Conservation (phyloP, 1,140 invertebrate species). For the Ectropis grisescens region DNA sequence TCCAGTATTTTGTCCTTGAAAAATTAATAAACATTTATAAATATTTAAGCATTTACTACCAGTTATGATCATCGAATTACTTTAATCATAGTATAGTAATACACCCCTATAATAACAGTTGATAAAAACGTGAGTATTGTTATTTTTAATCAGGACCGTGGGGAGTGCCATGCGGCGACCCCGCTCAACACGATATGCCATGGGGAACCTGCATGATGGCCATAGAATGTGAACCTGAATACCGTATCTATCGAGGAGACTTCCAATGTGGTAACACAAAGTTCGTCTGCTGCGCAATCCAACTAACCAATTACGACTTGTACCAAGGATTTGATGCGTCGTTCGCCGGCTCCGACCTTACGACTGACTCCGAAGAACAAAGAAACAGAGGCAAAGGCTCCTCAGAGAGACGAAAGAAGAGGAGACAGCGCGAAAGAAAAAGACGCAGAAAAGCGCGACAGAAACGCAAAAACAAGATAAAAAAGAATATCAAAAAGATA, state of each 20-base stretch:
- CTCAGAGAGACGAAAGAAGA: slow-evolving; percentile 11
- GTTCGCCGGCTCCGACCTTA: slow-evolving; percentile 32
- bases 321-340: slow-evolving; percentile 45
- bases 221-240: slow-evolving; percentile 47
- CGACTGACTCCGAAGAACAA: slow-evolving; percentile 33
- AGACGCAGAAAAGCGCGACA: slow-evolving; percentile 26
- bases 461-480: slow-evolving; percentile 39
- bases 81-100: too few species aligned
- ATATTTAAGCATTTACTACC: neutral
- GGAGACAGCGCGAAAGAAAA: slow-evolving; percentile 14
- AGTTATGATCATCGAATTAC: neutral
- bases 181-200: slow-evolving; percentile 42
- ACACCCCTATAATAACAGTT: too few species aligned
- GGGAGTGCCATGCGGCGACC: slow-evolving; percentile 56
- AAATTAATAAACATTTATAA: neutral
- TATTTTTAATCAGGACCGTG: slow-evolving; percentile 34
- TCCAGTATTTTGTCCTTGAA: too few species aligned
- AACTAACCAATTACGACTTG: slow-evolving; percentile 38
- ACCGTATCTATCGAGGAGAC: slow-evolving; percentile 46
- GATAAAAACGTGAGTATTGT: neutral
- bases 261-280: slow-evolving; percentile 41
- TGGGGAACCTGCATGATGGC: slow-evolving; percentile 51
- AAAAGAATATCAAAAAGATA: slow-evolving; percentile 36
- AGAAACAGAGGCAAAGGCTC: slow-evolving; percentile 20
- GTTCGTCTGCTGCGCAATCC: slow-evolving; percentile 44